These are phyloP conservation scores for Lagopus leucura DNA, from an alignment of 2,113 vertebrate species.

Conservation along the genomic window DNA sequence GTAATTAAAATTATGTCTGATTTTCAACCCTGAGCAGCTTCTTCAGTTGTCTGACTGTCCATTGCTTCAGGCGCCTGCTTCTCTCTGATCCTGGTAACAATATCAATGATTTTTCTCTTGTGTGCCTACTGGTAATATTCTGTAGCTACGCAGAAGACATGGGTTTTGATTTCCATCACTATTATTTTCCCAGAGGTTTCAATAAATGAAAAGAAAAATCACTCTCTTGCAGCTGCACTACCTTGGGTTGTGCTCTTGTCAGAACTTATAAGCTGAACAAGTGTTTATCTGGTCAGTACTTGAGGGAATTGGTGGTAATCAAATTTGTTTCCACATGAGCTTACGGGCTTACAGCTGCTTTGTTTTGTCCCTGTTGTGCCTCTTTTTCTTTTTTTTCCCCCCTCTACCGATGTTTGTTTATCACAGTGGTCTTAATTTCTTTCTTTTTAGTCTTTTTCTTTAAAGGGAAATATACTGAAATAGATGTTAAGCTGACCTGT, in stretches of 20 bases:
- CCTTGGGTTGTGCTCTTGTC: slow-evolving; percentile 44
- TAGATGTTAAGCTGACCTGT: not conserved
- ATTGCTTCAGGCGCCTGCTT: not conserved
- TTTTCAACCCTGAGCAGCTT: not conserved
- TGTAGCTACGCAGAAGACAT: not conserved
- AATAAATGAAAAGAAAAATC: slow-evolving; percentile 28
- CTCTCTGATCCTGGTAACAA: not conserved
- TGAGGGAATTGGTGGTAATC: slow-evolving; percentile 48
- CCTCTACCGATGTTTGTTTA: not conserved
- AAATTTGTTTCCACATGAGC: slow-evolving; percentile 52
- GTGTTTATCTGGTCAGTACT: slow-evolving; percentile 46
- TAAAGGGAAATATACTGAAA: not conserved
- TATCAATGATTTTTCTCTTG: not conserved
- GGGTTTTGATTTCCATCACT: not conserved
- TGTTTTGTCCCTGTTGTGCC: not conserved
- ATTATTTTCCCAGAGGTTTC: slow-evolving; percentile 29
- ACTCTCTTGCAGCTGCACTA: not conserved
- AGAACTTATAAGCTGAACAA: slow-evolving; percentile 43
- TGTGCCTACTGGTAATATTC: not conserved
- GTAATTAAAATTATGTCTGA: rapidly evolving
- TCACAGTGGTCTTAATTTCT: not conserved
- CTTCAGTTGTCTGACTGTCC: not conserved
- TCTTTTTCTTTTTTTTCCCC: not conserved
- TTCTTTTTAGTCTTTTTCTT: not conserved
- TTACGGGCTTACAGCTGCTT: slow-evolving; percentile 16